Evolutionary conservation across 2,888 invertebrate genomes (phyloP), one percentile per base, ranked within the genome.

Genomic region (Galeopsomyia nigrocyanea): DNA sequence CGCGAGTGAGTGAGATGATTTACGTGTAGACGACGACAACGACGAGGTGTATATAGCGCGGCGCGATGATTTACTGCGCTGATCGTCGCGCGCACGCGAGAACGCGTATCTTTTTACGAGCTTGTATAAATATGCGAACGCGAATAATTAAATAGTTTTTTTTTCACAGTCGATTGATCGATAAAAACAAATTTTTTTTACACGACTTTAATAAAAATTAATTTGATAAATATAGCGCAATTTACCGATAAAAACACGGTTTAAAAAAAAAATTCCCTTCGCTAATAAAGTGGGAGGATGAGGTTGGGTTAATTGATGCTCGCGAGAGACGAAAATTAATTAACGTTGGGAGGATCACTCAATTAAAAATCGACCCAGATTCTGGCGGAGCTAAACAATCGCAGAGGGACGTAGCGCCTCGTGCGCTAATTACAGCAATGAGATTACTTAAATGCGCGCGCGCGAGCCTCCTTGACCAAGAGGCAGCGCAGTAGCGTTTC

Each of bases 21-120:
- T 78, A 77, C 75, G 71, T 69, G 56, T 71, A 77, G 75, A 76
- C 75, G 73, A 69, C 19, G 65, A 6, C 49, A n/a, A 60, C 60
- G 66, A 49, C 65, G 50, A 31, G 47, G 21, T 3, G 53, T 60
- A 17, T 55, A 26, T 26, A 5, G 26, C 26, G 26, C 26, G 17
- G 21, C 55, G 14, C 19, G 47, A 58, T 73, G 64, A 68, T 73
- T 73, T 73, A 73, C 65, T 55, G 55, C 49, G 16, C 31, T 46
- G 49, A 50, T 68, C 51, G 58, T 50, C 22, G 16, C 51, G 19
- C 67, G 21, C 49, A 26, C 31, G n/a, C 6, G 19, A 49, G 39
- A 39, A 7, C 7, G 39, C 31, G 62, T 57, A 71, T 71, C 62
- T 71, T 39, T 26, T 71, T 71, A 71, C 50, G 71, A 67, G 67